Conservation (phyloP, 2,888 invertebrate species). For the Hirtodrosophila histrioides region DNA sequence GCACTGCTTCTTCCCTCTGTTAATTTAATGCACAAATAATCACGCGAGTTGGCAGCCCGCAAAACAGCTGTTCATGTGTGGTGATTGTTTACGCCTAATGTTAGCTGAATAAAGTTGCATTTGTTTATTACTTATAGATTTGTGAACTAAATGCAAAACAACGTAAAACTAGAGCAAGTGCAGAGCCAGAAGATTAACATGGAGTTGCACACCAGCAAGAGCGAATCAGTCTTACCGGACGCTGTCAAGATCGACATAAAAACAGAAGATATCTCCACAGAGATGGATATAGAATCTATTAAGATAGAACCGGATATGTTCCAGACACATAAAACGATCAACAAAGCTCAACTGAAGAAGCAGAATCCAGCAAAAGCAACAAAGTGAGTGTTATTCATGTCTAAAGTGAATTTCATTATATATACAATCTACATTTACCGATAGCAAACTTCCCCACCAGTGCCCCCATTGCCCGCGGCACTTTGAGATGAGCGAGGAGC, state of each 20-base stretch:
- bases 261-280: not conserved
- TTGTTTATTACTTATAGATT: not conserved
- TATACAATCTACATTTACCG: too few relatives aligned
- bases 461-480: conserved; percentile 27
- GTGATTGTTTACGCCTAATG: not conserved
- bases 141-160: not conserved
- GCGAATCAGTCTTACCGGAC: not conserved
- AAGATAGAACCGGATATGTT: conserved; percentile 25
- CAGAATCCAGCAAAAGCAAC: too few relatives aligned
- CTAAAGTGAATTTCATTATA: too few relatives aligned
- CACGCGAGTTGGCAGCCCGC: not conserved
- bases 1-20: too few relatives aligned
- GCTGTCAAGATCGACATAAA: not conserved
- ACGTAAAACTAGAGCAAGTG: not conserved
- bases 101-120: not conserved
- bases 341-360: too few relatives aligned
- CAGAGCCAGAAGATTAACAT: too few relatives aligned
- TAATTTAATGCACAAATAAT: too few relatives aligned
- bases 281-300: conserved; percentile 26
- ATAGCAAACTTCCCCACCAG: conserved; percentile 3
- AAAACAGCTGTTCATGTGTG: conserved; percentile 23
- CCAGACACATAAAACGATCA: too few relatives aligned
- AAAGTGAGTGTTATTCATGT: too few relatives aligned
- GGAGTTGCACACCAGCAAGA: not conserved
- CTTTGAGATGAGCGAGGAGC: conserved; percentile 22